Evolutionary conservation across 2,888 invertebrate genomes (phyloP).

Genomic region (Coleophora deauratella): DNA sequence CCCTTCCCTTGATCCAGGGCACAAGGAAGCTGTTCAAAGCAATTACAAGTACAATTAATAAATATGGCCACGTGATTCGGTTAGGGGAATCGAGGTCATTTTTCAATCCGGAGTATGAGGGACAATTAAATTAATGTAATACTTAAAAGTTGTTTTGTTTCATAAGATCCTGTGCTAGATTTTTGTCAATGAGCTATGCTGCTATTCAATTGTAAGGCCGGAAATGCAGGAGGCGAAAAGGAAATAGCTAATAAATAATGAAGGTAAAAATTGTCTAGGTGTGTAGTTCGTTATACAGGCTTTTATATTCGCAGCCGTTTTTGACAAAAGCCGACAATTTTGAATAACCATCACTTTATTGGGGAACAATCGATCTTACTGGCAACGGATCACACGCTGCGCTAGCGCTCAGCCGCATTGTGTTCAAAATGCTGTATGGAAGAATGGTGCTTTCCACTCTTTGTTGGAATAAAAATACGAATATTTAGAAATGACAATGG

Average conservation of each 20-base stretch:
- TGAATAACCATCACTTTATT: slow-evolving; percentile 54
- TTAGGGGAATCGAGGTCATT: slow-evolving; percentile 2
- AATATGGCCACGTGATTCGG: slow-evolving; percentile 16
- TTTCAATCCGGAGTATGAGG: slow-evolving; percentile 11
- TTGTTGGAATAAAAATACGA: slow-evolving; percentile 58
- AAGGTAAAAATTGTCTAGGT: slow-evolving; percentile 49
- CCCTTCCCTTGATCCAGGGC: slow-evolving; percentile 8
- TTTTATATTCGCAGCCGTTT: slow-evolving; percentile 48
- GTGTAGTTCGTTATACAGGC: slow-evolving; percentile 27
- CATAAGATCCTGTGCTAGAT: too few species aligned
- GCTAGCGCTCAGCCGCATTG: slow-evolving; percentile 58
- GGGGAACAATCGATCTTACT: slow-evolving; percentile 57
- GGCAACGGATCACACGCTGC: slow-evolving; percentile 62
- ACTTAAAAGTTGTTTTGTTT: too few species aligned
- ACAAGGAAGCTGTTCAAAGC: neutral
- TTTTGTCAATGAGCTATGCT: too few species aligned
- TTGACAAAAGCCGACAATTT: slow-evolving; percentile 53
- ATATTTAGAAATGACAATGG: slow-evolving; percentile 59
- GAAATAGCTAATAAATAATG: slow-evolving; percentile 50
- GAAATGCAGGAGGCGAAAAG: slow-evolving; percentile 44
- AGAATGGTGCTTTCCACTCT: slow-evolving; percentile 61
- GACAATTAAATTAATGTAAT: too few species aligned
- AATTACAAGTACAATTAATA: slow-evolving; percentile 5
- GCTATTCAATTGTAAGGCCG: slow-evolving; percentile 19
- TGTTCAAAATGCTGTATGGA: slow-evolving; percentile 46